Evolutionary conservation across 2,888 invertebrate species (phyloP).

Genomic region (Petrophora chlorosata): DNA sequence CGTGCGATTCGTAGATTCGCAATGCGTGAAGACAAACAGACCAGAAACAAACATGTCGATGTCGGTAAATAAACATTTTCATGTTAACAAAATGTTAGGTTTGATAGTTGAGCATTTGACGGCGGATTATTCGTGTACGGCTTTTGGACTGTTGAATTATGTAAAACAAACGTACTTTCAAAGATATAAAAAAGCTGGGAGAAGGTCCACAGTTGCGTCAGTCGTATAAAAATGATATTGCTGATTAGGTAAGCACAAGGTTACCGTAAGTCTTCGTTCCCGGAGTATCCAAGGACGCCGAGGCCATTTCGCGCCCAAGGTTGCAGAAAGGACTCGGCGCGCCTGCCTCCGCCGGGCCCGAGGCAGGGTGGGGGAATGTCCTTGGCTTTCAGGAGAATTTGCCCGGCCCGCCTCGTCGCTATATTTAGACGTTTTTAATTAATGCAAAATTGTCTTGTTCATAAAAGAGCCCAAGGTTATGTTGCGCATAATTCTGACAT

Average conservation of each 20-base stretch:
- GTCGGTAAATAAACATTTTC: slow-evolving; percentile 30
- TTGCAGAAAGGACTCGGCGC: slow-evolving; percentile 58
- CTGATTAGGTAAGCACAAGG: slow-evolving; percentile 19
- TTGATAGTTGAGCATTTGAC: slow-evolving; percentile 20
- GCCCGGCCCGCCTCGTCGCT: slow-evolving; percentile 43
- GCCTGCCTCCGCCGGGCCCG: slow-evolving; percentile 47
- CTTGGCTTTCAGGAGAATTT: slow-evolving; percentile 56
- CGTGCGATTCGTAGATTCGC: slow-evolving; percentile 25
- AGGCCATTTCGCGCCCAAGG: slow-evolving; percentile 56
- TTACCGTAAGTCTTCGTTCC: slow-evolving; percentile 24
- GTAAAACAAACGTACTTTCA: slow-evolving; percentile 2
- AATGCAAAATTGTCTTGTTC: slow-evolving; percentile 12
- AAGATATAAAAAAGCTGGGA: slow-evolving; percentile 3
- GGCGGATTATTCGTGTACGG: slow-evolving; percentile 7
- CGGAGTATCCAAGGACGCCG: slow-evolving; percentile 49
- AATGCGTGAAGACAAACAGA: slow-evolving; percentile 35
- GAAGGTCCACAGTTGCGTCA: neutral
- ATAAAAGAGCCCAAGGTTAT: neutral
- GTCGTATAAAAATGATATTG: slow-evolving; percentile 4
- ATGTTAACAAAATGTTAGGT: slow-evolving; percentile 19
- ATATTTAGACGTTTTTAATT: slow-evolving; percentile 43
- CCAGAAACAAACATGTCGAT: slow-evolving; percentile 34
- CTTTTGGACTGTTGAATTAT: neutral
- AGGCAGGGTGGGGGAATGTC: slow-evolving; percentile 43
- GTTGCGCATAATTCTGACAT: neutral